Evolutionary conservation across 2,888 invertebrate species (phyloP).

Genomic region (Rhaphigaster nebulosa): DNA sequence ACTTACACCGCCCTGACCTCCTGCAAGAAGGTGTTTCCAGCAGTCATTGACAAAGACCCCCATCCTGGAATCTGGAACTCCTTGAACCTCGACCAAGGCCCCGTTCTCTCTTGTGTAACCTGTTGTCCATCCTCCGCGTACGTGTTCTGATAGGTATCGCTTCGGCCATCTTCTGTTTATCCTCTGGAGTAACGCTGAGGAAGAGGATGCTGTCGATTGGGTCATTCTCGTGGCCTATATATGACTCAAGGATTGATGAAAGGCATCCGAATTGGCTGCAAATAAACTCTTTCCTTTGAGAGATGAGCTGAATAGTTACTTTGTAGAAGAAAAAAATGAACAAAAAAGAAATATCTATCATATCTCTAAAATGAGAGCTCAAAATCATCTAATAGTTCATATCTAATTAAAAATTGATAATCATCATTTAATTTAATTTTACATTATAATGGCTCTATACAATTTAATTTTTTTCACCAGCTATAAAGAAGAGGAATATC

Average conservation of each 20-base stretch:
- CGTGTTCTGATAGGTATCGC: not conserved
- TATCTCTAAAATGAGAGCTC: too few relatives aligned
- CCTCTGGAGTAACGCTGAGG: not conserved
- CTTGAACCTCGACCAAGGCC: constrained; percentile 42
- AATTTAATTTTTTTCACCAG: too few relatives aligned
- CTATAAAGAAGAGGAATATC: too few relatives aligned
- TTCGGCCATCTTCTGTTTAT: not conserved
- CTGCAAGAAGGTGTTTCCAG: not conserved
- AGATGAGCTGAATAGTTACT: not conserved
- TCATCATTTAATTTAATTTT: too few relatives aligned
- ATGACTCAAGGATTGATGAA: not conserved
- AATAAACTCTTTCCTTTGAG: not conserved
- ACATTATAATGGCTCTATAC: too few relatives aligned
- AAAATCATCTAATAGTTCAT: too few relatives aligned
- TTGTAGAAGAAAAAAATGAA: too few relatives aligned
- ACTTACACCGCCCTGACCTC: not conserved
- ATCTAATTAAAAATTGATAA: too few relatives aligned
- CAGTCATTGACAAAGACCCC: constrained; percentile 33
- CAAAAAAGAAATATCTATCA: too few relatives aligned
- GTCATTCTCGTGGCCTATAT: not conserved
- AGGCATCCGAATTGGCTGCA: not conserved
- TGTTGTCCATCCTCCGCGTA: not conserved
- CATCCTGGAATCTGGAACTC: constrained; percentile 40
- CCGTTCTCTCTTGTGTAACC: constrained; percentile 42
- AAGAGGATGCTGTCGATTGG: not conserved